phyloP scores from a whole-genome alignment of 2,113 vertebrate genomes.

The Hypomesus transpacificus region DNA sequence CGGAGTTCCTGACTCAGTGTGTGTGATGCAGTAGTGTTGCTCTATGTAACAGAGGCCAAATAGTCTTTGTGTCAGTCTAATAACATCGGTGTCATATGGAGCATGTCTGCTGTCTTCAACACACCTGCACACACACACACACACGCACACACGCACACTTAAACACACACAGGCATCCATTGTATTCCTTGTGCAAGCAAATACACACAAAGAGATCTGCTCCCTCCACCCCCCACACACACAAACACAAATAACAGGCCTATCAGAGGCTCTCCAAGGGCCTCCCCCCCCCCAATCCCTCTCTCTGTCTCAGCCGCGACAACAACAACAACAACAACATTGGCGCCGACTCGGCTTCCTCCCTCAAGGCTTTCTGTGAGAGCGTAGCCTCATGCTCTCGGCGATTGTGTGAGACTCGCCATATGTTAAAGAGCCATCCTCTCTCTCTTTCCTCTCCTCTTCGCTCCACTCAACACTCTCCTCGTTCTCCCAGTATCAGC shows the following conservation, averaged over 20 bases:
- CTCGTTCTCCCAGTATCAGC: too few species aligned
- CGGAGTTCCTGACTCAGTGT: too few species aligned
- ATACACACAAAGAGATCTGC: background rate
- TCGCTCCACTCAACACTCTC: too few species aligned
- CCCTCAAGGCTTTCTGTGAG: background rate
- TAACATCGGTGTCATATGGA: background rate
- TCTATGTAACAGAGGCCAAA: background rate
- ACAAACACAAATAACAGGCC: constrained; percentile 6
- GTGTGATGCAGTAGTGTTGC: too few species aligned
- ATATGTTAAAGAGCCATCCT: background rate
- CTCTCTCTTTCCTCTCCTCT: background rate
- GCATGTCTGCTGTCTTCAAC: background rate
- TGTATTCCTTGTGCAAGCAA: background rate
- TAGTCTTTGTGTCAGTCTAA: background rate
- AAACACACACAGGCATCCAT: background rate
- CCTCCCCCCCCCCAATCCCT: constrained; percentile 30
- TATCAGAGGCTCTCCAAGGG: constrained; percentile 39
- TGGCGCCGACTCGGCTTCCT: background rate
- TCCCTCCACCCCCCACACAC: background rate
- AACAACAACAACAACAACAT: background rate
- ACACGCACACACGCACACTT: background rate
- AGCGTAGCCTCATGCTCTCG: background rate
- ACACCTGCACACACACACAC: background rate
- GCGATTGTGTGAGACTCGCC: background rate
- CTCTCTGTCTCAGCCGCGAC: constrained; percentile 5